Evolutionary conservation across 2,888 invertebrate genomes (phyloP), one percentile per base, ranked within the genome.

Genomic region (Ommatoiulus sabulosus): DNA sequence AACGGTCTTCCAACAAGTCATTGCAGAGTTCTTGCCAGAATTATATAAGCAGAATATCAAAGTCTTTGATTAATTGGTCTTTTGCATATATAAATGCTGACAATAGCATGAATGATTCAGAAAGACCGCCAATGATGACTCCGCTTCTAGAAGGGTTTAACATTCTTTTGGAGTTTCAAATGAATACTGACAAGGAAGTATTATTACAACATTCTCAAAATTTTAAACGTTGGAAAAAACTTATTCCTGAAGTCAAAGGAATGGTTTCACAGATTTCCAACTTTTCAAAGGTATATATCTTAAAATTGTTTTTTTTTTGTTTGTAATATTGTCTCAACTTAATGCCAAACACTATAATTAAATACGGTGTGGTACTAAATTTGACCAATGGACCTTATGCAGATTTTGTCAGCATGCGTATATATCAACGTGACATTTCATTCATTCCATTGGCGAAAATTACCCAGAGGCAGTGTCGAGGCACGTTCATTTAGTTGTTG

Each of bases 191-290:
- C 85, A 85, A 85, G 17, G 43, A 85, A 43, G 17, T 85, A 44
- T 85, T 44, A 85, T 8, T 10, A 43, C 12, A 85, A 85, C 44
- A 85, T 6, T 12, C 10, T 5, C n/a, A 43, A 85, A 7, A 63
- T n/a, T 63, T 63, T 85, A 85, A 85, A 44, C 85, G 43, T 44
- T 85, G 85, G 85, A 85, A 85, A 85, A 85, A 85, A 12, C 44
- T 85, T 43, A 85, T 85, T 44, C 85, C 85, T 1, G 43, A 44
- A 43, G 85, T 85, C 5, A 85, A 44, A 44, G 10, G n/a, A 7
- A 4, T 85, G 44, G n/a, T 44, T n/a, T 17, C 43, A 12, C 17
- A n/a, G 43, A n/a, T 85, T 85, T 85, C 85, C n/a, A 85, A 4
- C 6, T 85, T 85, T 85, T 43, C 85, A 0, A 8, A 43, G 43